phyloP scores from a whole-genome alignment of 2,113 vertebrate species.

The Semicossyphus pulcher region DNA sequence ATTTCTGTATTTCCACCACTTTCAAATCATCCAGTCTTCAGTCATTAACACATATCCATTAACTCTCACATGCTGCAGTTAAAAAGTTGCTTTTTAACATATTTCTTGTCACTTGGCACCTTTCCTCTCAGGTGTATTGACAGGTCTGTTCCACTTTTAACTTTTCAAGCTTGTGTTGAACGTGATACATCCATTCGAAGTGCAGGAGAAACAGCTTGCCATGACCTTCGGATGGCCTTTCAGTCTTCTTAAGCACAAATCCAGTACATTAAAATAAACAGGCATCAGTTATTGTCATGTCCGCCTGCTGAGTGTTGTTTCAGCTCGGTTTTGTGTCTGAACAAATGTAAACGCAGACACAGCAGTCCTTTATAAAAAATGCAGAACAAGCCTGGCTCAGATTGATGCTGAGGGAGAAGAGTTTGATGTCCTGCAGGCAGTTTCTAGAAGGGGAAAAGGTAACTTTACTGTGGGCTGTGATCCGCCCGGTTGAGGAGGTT shows the following conservation, averaged over 20 bases:
- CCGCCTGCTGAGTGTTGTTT: constrained; percentile 28
- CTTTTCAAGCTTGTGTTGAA: not conserved
- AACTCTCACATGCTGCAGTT: constrained; percentile 26
- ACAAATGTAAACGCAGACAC: constrained; percentile 71
- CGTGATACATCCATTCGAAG: constrained; percentile 1
- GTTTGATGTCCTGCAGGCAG: constrained; percentile 32
- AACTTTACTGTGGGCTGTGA: constrained; percentile 3
- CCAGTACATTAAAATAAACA: constrained; percentile 38
- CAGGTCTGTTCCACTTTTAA: not conserved
- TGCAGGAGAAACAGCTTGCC: constrained; percentile 21
- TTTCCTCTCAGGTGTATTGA: not conserved
- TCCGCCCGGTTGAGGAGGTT: constrained; percentile 5
- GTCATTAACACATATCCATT: not conserved
- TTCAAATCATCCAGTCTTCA: constrained; percentile 2
- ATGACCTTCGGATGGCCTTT: constrained; percentile 28
- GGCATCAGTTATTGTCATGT: constrained; percentile 49
- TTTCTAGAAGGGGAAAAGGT: not conserved
- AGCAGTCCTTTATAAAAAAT: constrained; percentile 28
- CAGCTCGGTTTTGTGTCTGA: constrained; percentile 51
- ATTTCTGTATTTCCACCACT: not conserved
- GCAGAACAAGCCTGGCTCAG: constrained; percentile 61
- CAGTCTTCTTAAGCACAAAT: constrained; percentile 47
- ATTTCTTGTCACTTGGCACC: not conserved
- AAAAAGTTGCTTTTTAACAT: constrained; percentile 6
- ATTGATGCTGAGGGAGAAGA: constrained; percentile 44